Evolutionary conservation across 2,113 vertebrate species (phyloP), one percentile per base, ranked within the genome.

Genomic region (Thryonomys swinderianus): DNA sequence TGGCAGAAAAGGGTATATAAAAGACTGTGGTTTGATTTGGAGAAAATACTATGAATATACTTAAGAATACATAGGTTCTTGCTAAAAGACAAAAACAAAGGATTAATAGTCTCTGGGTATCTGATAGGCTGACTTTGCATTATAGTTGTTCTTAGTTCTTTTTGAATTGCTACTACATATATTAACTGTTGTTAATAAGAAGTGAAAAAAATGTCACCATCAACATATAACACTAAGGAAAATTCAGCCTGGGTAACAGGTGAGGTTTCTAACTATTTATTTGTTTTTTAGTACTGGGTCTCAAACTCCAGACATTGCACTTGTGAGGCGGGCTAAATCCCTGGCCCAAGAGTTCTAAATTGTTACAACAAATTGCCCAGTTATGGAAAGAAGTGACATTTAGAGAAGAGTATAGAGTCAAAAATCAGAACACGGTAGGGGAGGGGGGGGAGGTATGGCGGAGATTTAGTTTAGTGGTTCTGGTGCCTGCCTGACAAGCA

Each of bases 171-270:
- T 69, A 48, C 12, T 7, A 1, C 61, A 45, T 67, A 6, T 83
- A 7, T 67, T 79, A n/a, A 13, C 74, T 92, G 8, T 37, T 64
- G 59, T 74, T 55, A 85, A 34, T 88, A 40, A 89, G 67, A 71
- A 84, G 80, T 48, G 32, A 71, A 85, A 57, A 53, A 48, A 91
- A 79, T 81, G 78, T 92, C 59, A 85, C 51, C 21, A 34, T 93
- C 40, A 34, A 3, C 3, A 4, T 80, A 37, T 61, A 37, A 45
- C 61, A 71, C 2, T 32, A 57, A 79, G 42, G 42, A 81, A 48
- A 82, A 82, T 51, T 13, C 69, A 85, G 89, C 27, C 27, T 78
- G 55, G 45, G 74, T 30, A 78, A 6, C 2, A n/a, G 25, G 32
- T 85, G 57, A 32, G 62, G 34, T 55, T 74, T 89, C 80, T 53